Evolutionary conservation across 2,888 invertebrate species (phyloP), one percentile per base, ranked within the genome.

Genomic region (Pseudococcus viburni): DNA sequence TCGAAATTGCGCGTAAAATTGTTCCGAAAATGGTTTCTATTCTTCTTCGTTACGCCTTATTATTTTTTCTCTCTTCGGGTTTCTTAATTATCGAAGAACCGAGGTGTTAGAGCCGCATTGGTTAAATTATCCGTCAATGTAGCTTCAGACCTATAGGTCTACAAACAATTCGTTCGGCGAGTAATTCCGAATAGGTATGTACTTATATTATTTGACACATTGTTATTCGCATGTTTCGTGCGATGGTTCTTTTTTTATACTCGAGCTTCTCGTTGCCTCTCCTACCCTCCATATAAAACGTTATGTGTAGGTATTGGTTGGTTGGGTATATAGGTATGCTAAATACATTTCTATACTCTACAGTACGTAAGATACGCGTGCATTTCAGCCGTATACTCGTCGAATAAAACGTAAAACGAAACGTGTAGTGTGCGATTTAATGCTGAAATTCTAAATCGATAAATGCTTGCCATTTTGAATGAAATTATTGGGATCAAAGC

Each of bases 1-100:
- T 83, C 80, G 80, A 83, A 83, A 83, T 83, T 83, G 80, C 80
- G 46, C 80, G 80, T 83, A 46, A 83, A 83, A 83, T 83, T 83
- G 80, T 83, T 83, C 80, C 17, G 80, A 83, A 83, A 83, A 46
- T 46, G 80, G 80, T 83, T 83, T 46, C 73, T 73, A 73, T 73
- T 73, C 73, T 73, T 73, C 73, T 83, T 83, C 80, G 80, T 42
- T 42, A 83, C 80, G 80, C 80, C 80, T 83, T 83, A 83, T 83
- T 83, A 46, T 83, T 83, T 83, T 83, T 83, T 9, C 42, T 9
- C 9, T 42, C 80, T 83, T 83, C 17, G 46, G 46, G 42, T 83
- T 42, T 83, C 46, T 83, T 46, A 83, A 83, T 83, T 83, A 83
- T 22, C 42, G 42, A 9, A 3, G 8, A 46, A 19, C 19, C 46